Percentiles rank a stretch among this genome's conserved stretches.
phyloP scores from a whole-genome alignment of 2,113 vertebrate species.

The Rattus rattus region DNA sequence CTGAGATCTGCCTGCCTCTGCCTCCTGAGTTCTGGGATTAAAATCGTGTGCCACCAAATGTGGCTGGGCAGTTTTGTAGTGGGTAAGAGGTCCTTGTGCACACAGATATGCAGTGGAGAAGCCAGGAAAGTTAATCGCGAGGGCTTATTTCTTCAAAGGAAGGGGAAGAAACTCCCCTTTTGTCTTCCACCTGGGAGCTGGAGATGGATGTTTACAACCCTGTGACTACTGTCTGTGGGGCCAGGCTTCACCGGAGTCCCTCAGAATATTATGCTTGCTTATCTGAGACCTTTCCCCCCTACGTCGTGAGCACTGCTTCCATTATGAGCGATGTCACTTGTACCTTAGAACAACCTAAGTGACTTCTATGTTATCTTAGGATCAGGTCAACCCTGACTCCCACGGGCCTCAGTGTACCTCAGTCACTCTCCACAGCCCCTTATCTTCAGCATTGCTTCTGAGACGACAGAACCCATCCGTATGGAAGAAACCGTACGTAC shows the following conservation, averaged over 20 bases:
- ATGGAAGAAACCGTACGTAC: not conserved
- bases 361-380: not conserved
- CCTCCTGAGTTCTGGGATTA: not conserved
- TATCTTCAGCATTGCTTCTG: not conserved
- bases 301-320: not conserved
- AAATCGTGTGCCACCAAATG: not conserved
- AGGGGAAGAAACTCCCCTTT: no score
- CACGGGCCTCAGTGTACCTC: not conserved
- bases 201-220: not conserved
- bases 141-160: not conserved
- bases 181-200: not conserved
- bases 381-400: not conserved
- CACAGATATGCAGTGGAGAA: not conserved
- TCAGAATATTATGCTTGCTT: not conserved
- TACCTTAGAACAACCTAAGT: not conserved
- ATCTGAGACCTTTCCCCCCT: not conserved
- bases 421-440: not conserved
- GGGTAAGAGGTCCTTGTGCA: not conserved
- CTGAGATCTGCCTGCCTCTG: not conserved
- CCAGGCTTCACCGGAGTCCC: not conserved
- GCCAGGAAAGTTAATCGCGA: not conserved
- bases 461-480: not conserved
- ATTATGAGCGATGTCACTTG: not conserved
- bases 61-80: not conserved
- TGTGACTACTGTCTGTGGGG: not conserved